Conservation (phyloP, 2,888 invertebrate genomes). For the Erpobdella octoculata region DNA sequence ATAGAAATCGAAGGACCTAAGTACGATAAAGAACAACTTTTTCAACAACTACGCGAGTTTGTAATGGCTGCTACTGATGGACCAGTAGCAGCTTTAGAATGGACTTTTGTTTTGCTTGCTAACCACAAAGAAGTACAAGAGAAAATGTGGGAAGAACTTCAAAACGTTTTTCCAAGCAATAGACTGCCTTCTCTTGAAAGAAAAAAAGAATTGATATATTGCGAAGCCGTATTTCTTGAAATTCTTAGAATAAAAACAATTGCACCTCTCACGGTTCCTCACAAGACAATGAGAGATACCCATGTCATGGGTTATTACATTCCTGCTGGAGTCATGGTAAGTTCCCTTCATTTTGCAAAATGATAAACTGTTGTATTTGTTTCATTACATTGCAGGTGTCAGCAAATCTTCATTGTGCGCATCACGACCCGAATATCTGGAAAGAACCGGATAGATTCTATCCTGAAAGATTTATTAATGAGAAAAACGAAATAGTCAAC, state of each 20-base stretch:
- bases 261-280: slow-evolving; percentile 22
- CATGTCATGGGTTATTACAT: slow-evolving; percentile 25
- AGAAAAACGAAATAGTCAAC: too few species aligned
- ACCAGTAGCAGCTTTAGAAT: slow-evolving; percentile 22
- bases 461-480: slow-evolving; percentile 28
- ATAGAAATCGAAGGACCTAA: slow-evolving; percentile 17
- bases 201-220: slow-evolving; percentile 18
- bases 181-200: slow-evolving; percentile 17
- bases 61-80: slow-evolving; percentile 30
- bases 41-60: slow-evolving; percentile 23
- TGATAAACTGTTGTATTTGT: background rate
- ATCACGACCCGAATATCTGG: slow-evolving; percentile 16
- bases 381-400: background rate
- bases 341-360: background rate
- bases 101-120: slow-evolving; percentile 27
- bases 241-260: slow-evolving; percentile 10
- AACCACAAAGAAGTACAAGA: slow-evolving; percentile 28
- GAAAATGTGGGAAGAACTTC: slow-evolving; percentile 28
- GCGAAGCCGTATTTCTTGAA: slow-evolving; percentile 23
- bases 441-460: slow-evolving; percentile 23
- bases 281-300: slow-evolving; percentile 22
- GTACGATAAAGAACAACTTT: slow-evolving; percentile 21
- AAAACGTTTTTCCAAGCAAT: slow-evolving; percentile 21
- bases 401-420: slow-evolving; percentile 17
- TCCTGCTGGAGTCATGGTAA: slow-evolving; percentile 24